Conservation (phyloP, 92 coral and sea anemone species). For the Pocillopora grandis region DNA sequence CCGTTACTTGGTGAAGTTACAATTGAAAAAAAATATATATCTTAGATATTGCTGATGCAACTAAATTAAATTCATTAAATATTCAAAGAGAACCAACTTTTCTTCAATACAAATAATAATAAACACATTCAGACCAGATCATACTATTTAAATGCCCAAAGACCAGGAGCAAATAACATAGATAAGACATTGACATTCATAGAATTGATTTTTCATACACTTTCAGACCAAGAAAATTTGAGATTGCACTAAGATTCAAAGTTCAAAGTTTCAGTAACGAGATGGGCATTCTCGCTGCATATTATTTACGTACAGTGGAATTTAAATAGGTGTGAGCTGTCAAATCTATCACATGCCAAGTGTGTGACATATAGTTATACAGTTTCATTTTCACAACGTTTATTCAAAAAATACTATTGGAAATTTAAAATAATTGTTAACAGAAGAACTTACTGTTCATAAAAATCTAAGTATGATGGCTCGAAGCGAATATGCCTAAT, state of each 20-base stretch:
- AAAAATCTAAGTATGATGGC: constrained; percentile 95
- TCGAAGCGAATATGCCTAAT: constrained; percentile 97
- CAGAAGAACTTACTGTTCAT: constrained; percentile 86
- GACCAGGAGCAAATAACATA: not conserved
- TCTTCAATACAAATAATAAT: too few species aligned
- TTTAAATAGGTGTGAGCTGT: not conserved
- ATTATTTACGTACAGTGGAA: not conserved
- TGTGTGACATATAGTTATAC: not conserved
- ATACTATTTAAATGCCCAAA: not conserved
- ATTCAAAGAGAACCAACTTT: too few species aligned
- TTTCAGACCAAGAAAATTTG: not conserved
- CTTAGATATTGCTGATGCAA: too few species aligned
- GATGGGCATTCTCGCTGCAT: not conserved
- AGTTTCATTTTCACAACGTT: not conserved
- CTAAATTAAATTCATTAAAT: too few species aligned
- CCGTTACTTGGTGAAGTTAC: too few species aligned
- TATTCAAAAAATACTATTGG: not conserved
- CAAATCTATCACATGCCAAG: constrained; percentile 8
- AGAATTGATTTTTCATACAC: not conserved
- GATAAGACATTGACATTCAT: not conserved
- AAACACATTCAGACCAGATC: too few species aligned
- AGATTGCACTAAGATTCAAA: not conserved
- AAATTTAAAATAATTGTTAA: not conserved
- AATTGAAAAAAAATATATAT: too few species aligned
- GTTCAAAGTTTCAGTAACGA: constrained; percentile 17